A percentile compares a stretch with the other conserved stretches of the same genome.
phyloP scores from a whole-genome alignment of 2,888 invertebrate genomes.

The Apeira syringaria region DNA sequence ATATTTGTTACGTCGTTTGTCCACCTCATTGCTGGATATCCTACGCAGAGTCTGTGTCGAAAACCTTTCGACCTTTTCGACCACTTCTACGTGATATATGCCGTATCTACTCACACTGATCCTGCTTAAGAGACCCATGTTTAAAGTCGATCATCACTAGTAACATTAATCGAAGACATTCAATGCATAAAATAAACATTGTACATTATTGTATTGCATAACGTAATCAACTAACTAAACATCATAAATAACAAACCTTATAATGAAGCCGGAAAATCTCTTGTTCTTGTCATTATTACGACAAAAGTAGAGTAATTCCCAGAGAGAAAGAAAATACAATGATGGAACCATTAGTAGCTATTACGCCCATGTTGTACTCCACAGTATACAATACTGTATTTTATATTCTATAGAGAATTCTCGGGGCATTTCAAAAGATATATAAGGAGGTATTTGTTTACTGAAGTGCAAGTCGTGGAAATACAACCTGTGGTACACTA shows the following conservation, averaged over 20 bases:
- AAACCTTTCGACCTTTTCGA: no score
- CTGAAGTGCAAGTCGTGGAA: slow-evolving; percentile 7
- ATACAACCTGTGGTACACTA: slow-evolving; percentile 4
- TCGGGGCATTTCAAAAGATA: slow-evolving; percentile 2
- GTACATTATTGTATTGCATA: no score
- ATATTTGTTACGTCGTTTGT: no score
- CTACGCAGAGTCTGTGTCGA: no score
- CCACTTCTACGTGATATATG: no score
- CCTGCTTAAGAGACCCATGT: no score
- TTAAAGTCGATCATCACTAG: no score
- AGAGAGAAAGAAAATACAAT: slow-evolving; percentile 7
- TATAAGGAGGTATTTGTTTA: slow-evolving; percentile 12
- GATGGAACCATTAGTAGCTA: slow-evolving; percentile 12
- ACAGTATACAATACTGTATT: slow-evolving; percentile 8
- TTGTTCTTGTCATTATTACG: slow-evolving; percentile 3
- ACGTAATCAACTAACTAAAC: no score
- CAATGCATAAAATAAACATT: no score
- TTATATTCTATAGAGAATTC: slow-evolving; percentile 9
- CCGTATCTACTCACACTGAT: no score
- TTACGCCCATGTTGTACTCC: slow-evolving; percentile 5
- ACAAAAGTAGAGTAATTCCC: slow-evolving; percentile 8
- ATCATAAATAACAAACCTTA: neutral
- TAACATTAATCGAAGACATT: no score
- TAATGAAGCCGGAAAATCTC: slow-evolving; percentile 6
- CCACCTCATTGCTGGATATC: no score